Percentiles rank a stretch among this genome's conserved stretches.
Evolutionary conservation across 1,140 invertebrate genomes (phyloP).

Genomic region (Lepidurus couesii): DNA sequence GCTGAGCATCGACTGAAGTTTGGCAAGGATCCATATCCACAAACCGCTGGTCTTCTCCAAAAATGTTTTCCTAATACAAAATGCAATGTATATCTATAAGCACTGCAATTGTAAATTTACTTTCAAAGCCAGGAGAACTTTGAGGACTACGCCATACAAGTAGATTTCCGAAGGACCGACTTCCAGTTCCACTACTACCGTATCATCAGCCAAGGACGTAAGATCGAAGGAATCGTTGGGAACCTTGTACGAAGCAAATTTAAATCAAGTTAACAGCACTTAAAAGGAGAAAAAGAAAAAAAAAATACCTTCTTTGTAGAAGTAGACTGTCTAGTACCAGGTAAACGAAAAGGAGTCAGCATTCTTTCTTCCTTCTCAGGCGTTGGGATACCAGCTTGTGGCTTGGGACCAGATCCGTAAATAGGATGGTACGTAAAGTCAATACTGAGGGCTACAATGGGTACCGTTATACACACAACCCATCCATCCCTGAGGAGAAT

Average conservation of each 20-base stretch:
- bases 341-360: constrained; percentile 82
- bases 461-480: constrained; percentile 93
- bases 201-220: constrained; percentile 70
- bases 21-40: constrained; percentile 70
- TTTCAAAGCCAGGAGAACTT: constrained; percentile 81
- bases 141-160: constrained; percentile 81
- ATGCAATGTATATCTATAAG: constrained; percentile 23
- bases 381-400: constrained; percentile 83
- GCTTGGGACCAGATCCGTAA: constrained; percentile 73
- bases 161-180: constrained; percentile 85
- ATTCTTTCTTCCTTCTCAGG: constrained; percentile 90
- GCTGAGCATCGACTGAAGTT: constrained; percentile 23
- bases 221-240: constrained; percentile 69
- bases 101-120: constrained; percentile 42
- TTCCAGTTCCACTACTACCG: constrained; percentile 82
- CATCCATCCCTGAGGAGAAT: constrained; percentile 60
- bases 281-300: not conserved
- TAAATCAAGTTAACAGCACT: not conserved
- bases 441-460: constrained; percentile 84
- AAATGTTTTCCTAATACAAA: constrained; percentile 74
- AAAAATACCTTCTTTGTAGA: not conserved
- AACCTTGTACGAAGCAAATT: not conserved
- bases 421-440: constrained; percentile 86
- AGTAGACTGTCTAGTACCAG: constrained; percentile 45
- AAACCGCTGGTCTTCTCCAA: constrained; percentile 89